A percentile compares a stretch with the other conserved stretches of the same genome.
These are phyloP conservation scores for Litoditis marina DNA, from an alignment of 2,888 invertebrate species.

Conservation along the genomic window DNA sequence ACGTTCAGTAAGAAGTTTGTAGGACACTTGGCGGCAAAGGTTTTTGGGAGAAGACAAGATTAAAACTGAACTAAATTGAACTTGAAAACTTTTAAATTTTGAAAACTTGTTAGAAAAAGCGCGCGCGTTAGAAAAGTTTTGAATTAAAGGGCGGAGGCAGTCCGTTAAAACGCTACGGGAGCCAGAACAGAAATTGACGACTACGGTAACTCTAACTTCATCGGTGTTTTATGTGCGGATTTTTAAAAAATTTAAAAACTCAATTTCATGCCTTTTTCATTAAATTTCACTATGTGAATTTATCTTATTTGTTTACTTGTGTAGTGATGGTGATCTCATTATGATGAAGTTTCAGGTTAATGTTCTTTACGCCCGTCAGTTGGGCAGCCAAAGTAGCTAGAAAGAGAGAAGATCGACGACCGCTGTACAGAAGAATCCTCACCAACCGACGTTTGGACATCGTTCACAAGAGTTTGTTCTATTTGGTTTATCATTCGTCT, in stretches of 20 bases:
- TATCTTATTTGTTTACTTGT: no score
- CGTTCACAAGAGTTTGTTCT: conserved; percentile 51
- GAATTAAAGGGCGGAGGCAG: conserved; percentile 1
- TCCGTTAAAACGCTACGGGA: neutral
- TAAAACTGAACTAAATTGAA: no score
- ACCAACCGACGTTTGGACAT: conserved; percentile 58
- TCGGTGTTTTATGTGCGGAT: neutral
- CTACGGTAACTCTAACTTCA: neutral
- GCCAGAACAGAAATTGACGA: neutral
- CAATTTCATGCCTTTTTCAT: neutral
- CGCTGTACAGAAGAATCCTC: conserved; percentile 58
- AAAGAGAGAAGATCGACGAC: conserved; percentile 49
- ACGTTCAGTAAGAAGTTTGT: no score
- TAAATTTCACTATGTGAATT: no score
- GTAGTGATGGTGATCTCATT: conserved; percentile 1
- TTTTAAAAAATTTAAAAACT: neutral
- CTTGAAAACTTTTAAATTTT: no score
- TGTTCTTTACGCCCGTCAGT: conserved; percentile 37
- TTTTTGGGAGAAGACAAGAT: no score
- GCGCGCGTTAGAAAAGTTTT: no score
- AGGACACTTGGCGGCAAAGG: no score
- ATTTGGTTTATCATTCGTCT: neutral
- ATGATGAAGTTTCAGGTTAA: conserved; percentile 26
- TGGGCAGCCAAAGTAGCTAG: conserved; percentile 26
- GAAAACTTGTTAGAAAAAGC: no score